Percentiles rank a stretch among this genome's conserved stretches.
Conservation (phyloP, 1,140 invertebrate genomes). For the Macrosteles quadrilineatus region DNA sequence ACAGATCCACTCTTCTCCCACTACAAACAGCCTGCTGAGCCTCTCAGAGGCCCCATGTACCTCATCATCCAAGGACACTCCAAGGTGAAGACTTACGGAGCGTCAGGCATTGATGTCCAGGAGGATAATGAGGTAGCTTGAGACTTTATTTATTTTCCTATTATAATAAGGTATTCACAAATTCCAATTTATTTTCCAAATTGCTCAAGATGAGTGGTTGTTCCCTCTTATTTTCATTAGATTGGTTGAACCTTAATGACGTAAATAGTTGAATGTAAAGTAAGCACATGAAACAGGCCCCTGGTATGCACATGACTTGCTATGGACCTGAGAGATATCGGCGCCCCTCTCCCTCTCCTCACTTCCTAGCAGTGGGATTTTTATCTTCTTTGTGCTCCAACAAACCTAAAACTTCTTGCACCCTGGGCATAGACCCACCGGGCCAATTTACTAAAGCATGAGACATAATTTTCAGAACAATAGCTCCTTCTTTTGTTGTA, state of each 20-base stretch:
- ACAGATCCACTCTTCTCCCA: conserved; percentile 61
- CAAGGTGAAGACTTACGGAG: conserved; percentile 78
- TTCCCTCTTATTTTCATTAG: neutral
- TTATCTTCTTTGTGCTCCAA: no score
- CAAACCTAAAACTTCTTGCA: no score
- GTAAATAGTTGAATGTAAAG: neutral
- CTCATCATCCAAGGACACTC: conserved; percentile 80
- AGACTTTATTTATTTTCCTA: neutral
- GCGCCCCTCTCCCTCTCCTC: no score
- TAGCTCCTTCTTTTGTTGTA: no score
- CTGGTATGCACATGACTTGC: neutral
- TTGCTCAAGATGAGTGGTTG: neutral
- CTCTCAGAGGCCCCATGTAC: conserved; percentile 66
- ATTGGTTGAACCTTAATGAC: neutral
- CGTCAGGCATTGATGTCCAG: conserved; percentile 42
- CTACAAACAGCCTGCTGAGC: conserved; percentile 63
- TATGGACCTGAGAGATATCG: neutral
- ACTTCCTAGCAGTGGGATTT: no score
- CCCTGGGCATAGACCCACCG: no score
- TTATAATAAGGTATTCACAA: neutral
- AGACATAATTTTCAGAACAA: no score
- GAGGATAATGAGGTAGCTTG: conserved; percentile 41
- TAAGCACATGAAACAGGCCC: neutral
- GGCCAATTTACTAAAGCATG: no score
- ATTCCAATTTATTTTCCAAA: neutral